Conservation (phyloP, 2,797 vertebrate genomes). For the Gouania willdenowi region DNA sequence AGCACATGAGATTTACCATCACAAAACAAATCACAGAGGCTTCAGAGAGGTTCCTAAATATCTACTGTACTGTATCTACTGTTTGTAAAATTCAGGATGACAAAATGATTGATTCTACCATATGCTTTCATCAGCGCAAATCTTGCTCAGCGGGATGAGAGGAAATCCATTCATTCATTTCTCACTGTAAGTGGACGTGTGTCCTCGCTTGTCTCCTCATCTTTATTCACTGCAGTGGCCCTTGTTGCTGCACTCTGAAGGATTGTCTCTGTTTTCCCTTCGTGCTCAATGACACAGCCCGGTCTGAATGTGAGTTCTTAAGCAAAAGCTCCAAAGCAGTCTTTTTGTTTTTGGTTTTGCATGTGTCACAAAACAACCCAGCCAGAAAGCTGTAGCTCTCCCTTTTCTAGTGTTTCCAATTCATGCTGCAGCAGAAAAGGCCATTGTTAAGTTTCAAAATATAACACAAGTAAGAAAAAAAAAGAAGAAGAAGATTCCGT, state of each 20-base stretch:
- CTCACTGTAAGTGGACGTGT: constrained; percentile 36
- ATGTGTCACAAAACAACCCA: no score
- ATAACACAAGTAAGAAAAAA: background rate
- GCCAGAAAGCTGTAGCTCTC: no score
- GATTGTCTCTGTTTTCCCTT: constrained; percentile 43
- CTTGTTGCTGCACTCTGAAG: constrained; percentile 39
- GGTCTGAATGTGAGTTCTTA: constrained; percentile 1
- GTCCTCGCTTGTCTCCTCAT: constrained; percentile 57
- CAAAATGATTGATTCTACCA: constrained; percentile 43
- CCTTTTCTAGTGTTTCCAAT: constrained; percentile 19
- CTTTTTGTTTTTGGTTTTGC: no score
- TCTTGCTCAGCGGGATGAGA: constrained; percentile 28
- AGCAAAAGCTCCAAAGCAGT: background rate
- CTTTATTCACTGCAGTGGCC: constrained; percentile 48
- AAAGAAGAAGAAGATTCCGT: background rate
- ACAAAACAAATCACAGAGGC: background rate
- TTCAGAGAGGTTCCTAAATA: background rate
- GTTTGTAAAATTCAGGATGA: constrained; percentile 12
- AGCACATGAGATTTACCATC: no score
- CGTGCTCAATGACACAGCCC: constrained; percentile 31
- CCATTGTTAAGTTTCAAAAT: background rate
- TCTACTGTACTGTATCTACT: no score
- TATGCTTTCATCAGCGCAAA: constrained; percentile 25
- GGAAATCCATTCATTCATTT: constrained; percentile 51
- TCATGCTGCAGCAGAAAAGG: background rate